A percentile compares a stretch with the other conserved stretches of the same genome.
Evolutionary conservation across 1,140 invertebrate species (phyloP).

Genomic region (Drosophila bipectinata): DNA sequence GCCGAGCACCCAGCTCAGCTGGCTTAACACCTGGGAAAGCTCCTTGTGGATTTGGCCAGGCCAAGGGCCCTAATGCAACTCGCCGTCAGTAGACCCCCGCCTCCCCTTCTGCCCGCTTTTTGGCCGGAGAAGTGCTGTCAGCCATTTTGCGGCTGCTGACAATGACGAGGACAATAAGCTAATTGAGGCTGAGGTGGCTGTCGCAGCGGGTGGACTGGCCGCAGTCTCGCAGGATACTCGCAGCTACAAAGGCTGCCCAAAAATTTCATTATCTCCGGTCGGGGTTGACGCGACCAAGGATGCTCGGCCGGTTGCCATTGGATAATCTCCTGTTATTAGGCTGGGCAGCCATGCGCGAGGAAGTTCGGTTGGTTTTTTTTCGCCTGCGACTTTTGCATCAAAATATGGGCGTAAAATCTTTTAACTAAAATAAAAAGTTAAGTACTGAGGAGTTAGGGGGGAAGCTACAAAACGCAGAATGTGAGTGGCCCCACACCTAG

Average conservation of each 20-base stretch:
- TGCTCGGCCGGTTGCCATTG: slow-evolving; percentile 65
- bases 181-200: slow-evolving; percentile 51
- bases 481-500: too few species aligned
- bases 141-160: slow-evolving; percentile 38
- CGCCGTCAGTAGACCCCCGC: background rate
- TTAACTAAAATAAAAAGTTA: background rate
- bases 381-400: background rate
- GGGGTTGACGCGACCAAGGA: slow-evolving; percentile 12
- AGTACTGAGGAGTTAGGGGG: too few species aligned
- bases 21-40: slow-evolving; percentile 70
- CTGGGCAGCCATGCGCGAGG: slow-evolving; percentile 33
- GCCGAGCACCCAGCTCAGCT: slow-evolving; percentile 33
- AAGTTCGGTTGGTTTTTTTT: background rate
- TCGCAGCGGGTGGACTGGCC: slow-evolving; percentile 36
- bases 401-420: background rate
- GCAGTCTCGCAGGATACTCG: slow-evolving; percentile 6
- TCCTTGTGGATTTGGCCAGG: slow-evolving; percentile 70
- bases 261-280: slow-evolving; percentile 37
- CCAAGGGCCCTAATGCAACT: slow-evolving; percentile 44
- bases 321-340: slow-evolving; percentile 65
- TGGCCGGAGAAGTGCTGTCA: slow-evolving; percentile 26
- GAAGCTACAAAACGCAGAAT: too few species aligned
- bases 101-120: background rate
- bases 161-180: slow-evolving; percentile 46
- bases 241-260: slow-evolving; percentile 7